Conservation (phyloP, 2,113 vertebrate genomes). For the Erythrocebus patas region DNA sequence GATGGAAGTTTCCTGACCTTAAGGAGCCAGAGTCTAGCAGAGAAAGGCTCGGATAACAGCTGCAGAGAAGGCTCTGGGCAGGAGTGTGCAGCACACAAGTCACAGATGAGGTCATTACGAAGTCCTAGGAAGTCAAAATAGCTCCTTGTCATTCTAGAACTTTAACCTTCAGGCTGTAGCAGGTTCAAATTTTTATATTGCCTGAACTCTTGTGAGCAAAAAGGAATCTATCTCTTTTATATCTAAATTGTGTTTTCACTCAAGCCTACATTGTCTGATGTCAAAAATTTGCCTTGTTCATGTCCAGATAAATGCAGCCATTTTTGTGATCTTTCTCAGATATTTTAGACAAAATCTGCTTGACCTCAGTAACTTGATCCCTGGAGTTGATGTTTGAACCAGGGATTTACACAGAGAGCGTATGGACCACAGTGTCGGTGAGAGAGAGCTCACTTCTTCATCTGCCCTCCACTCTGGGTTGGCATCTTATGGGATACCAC, state of each 20-base stretch:
- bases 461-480: not conserved
- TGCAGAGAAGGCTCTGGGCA: not conserved
- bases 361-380: not conserved
- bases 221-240: not conserved
- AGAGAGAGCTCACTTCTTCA: not conserved
- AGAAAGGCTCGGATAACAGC: not conserved
- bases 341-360: not conserved
- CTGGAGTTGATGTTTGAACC: not conserved
- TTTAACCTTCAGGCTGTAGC: not conserved
- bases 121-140: not conserved
- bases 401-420: not conserved
- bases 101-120: not conserved
- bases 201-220: not conserved
- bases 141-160: not conserved
- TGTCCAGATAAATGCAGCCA: not conserved
- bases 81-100: not conserved
- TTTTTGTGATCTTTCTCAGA: not conserved
- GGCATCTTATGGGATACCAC: not conserved
- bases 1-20: accelerated
- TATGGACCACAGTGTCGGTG: accelerated
- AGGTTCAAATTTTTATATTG: not conserved
- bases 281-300: not conserved
- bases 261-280: not conserved
- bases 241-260: not conserved
- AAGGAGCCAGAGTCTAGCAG: not conserved